A percentile compares a stretch with the other conserved stretches of the same genome.
These are phyloP conservation scores for Epistrophe eligans DNA, from an alignment of 2,888 invertebrate species.

Conservation along the genomic window DNA sequence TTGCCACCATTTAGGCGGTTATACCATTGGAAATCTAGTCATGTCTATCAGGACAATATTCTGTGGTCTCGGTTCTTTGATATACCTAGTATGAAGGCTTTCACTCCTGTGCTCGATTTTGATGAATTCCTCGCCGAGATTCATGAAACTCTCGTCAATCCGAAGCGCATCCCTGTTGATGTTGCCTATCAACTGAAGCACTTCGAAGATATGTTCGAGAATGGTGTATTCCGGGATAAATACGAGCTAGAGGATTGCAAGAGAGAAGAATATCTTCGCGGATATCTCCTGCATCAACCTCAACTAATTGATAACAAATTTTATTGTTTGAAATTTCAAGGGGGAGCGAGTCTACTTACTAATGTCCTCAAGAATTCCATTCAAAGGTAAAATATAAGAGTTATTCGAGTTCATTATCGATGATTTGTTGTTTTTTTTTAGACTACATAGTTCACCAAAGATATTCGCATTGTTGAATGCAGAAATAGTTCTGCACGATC, in stretches of 20 bases:
- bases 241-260: slow-evolving; percentile 87
- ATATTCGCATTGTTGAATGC: slow-evolving; percentile 85
- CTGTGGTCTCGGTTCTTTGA: slow-evolving; percentile 96
- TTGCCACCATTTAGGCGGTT: slow-evolving; percentile 96
- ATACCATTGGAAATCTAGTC: slow-evolving; percentile 93
- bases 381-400: slow-evolving; percentile 48
- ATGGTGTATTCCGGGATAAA: slow-evolving; percentile 92
- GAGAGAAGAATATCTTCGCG: slow-evolving; percentile 78
- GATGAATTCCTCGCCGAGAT: slow-evolving; percentile 90
- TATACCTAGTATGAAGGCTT: slow-evolving; percentile 89
- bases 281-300: slow-evolving; percentile 91
- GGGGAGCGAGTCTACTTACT: slow-evolving; percentile 87
- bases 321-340: slow-evolving; percentile 93
- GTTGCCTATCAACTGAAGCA: slow-evolving; percentile 92
- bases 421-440: background rate
- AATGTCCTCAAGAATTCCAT: slow-evolving; percentile 85
- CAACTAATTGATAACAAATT: slow-evolving; percentile 87
- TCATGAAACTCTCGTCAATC: slow-evolving; percentile 77
- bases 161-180: slow-evolving; percentile 86
- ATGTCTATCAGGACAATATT: slow-evolving; percentile 86
- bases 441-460: slow-evolving; percentile 70
- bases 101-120: slow-evolving; percentile 92
- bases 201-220: slow-evolving; percentile 93
- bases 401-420: background rate
- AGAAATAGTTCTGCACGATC: slow-evolving; percentile 94